These are phyloP conservation scores for Sarcophilus harrisii DNA, from an alignment of 2,797 vertebrate species.

Conservation along the genomic window DNA sequence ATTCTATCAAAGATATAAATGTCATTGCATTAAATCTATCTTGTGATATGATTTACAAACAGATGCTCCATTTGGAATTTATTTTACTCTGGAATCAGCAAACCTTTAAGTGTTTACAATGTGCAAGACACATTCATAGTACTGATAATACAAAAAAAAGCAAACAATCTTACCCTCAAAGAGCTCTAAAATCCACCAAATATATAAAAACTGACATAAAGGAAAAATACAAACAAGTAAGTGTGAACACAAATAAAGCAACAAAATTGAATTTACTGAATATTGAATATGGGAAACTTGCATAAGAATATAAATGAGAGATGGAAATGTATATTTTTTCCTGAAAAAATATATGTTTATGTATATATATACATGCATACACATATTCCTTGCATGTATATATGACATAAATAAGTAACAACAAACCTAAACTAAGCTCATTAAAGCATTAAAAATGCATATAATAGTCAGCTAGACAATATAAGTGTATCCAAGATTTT, in stretches of 20 bases:
- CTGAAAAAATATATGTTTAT: neutral
- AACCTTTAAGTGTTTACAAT: neutral
- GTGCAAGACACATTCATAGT: neutral
- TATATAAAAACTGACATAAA: constrained; percentile 28
- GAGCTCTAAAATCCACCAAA: neutral
- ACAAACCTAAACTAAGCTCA: constrained; percentile 14
- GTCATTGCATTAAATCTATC: neutral
- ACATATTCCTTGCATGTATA: too few relatives aligned
- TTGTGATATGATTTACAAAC: constrained; percentile 33
- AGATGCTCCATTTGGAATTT: constrained; percentile 14
- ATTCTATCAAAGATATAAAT: constrained; percentile 29
- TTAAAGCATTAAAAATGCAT: constrained; percentile 41
- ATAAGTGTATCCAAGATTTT: neutral
- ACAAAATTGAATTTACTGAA: constrained; percentile 15
- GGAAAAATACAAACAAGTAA: constrained; percentile 12
- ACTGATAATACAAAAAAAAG: neutral
- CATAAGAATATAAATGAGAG: neutral
- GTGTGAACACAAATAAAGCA: constrained; percentile 16
- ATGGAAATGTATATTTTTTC: neutral
- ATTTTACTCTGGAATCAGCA: neutral
- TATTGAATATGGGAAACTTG: constrained; percentile 20
- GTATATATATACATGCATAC: too few relatives aligned
- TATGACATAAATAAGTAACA: too few relatives aligned
- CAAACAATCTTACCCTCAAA: neutral
- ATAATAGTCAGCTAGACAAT: neutral